phyloP scores from a whole-genome alignment of 92 coral and sea anemone genomes.

The Galaxea fascicularis region DNA sequence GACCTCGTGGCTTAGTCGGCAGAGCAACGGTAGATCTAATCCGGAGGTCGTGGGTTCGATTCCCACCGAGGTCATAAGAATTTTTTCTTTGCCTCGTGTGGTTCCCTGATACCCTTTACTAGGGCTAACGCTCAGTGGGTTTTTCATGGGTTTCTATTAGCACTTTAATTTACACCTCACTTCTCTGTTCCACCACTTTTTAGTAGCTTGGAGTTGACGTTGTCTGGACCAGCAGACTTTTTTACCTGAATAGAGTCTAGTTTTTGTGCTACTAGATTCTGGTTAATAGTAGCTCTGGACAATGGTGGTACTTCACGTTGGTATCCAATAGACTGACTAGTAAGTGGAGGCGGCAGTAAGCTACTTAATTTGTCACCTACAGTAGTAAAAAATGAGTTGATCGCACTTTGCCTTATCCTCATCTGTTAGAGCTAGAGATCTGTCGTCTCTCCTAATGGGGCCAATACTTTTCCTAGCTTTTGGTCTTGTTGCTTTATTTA shows the following conservation, averaged over 20 bases:
- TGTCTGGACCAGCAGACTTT: constrained; percentile 25
- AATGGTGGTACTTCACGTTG: constrained; percentile 4
- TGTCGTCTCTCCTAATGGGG: constrained; percentile 5
- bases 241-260: constrained; percentile 17
- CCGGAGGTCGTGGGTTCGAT: too few relatives aligned
- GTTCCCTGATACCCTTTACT: too few relatives aligned
- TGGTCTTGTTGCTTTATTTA: not conserved
- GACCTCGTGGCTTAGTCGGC: too few relatives aligned
- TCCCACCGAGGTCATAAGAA: too few relatives aligned
- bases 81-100: too few relatives aligned
- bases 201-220: constrained; percentile 9
- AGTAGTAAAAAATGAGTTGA: constrained; percentile 12
- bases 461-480: not conserved
- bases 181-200: too few relatives aligned
- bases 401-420: constrained; percentile 23
- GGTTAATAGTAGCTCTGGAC: not conserved
- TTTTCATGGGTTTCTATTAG: too few relatives aligned
- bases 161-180: too few relatives aligned
- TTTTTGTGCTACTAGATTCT: not conserved
- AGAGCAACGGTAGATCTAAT: too few relatives aligned
- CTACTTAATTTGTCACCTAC: too few relatives aligned
- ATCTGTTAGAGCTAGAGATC: not conserved
- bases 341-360: constrained; percentile 40
- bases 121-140: too few relatives aligned
- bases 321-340: constrained; percentile 19